A percentile compares a stretch with the other conserved stretches of the same genome.
Evolutionary conservation across 1,140 invertebrate species (phyloP).

Genomic region (Hetaerina americana): DNA sequence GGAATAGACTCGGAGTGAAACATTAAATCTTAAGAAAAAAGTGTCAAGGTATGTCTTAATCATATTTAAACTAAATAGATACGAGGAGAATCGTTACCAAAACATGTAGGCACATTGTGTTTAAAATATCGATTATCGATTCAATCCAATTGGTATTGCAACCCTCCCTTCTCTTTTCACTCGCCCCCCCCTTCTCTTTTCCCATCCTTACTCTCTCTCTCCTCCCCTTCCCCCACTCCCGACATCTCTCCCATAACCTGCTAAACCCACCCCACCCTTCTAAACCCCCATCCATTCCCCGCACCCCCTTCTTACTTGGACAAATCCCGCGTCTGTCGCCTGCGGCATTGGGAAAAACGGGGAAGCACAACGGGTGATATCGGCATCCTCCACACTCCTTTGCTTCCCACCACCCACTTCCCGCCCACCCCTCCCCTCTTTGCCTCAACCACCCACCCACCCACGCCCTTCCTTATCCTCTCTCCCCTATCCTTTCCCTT

Average conservation of each 20-base stretch:
- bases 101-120: too few species aligned
- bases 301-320: not conserved
- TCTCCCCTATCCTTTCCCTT: too few species aligned
- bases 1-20: too few species aligned
- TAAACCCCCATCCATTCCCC: not conserved
- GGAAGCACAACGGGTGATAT: not conserved
- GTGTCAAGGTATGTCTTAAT: too few species aligned
- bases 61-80: too few species aligned
- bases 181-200: not conserved
- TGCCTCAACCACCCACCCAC: not conserved
- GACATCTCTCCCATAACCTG: too few species aligned
- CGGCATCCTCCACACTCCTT: not conserved
- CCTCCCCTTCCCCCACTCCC: not conserved
- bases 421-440: not conserved
- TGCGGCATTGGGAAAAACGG: not conserved
- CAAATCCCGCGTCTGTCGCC: not conserved
- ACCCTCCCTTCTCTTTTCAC: not conserved
- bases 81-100: too few species aligned
- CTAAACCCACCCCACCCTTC: too few species aligned
- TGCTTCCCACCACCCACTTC: not conserved
- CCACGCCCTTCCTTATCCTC: not conserved
- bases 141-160: too few species aligned
- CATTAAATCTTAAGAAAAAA: too few species aligned
- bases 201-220: not conserved
- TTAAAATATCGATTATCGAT: too few species aligned